Evolutionary conservation across 2,797 vertebrate genomes (phyloP), one percentile per base, ranked within the genome.

Genomic region (Basileuterus tristriatus): DNA sequence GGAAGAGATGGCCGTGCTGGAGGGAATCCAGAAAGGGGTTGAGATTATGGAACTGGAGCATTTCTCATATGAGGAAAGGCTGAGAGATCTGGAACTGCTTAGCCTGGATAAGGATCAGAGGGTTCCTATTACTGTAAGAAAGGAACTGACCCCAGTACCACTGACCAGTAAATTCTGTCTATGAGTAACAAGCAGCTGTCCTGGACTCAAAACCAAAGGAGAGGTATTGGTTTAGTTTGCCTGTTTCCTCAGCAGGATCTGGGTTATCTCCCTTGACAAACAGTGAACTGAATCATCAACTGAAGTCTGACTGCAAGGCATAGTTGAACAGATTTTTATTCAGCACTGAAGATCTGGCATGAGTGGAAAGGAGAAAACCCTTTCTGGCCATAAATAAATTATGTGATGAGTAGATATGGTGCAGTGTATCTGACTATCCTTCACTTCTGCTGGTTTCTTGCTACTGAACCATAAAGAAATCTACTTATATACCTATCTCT

Each of bases 1-100:
- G 43, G 43, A 32, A 69, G 18, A 82, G 11, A 34, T 6, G 3
- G 15, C 29, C 0, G 0, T 53, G 24, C 10, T 34, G 23, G 43
- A 53, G 3, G 32, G 6, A 62, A 60, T 34, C 39, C 36, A 49
- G 13, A 43, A 58, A 84, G 10, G 9, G 19, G 2, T 2, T 41
- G 50, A 76, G 12, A n/a, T 21, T 34, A 39, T 60, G 60, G n/a
- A 37, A 56, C 32, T 63, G 22, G 6, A 80, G 4, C 9, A 43
- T 43, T 16, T 64, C 16, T 80, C 5, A 26, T 32, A 30, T n/a
- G 9, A 17, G 12, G 19, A 72, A 80, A 77, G 14, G 6, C 23
- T 82, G 65, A 56, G 71, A 65, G 4, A 58, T 12, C 22, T 72
- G 18, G 23, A 23, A 24, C 19, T 78, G 6, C 9, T 58, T 70